phyloP scores from a whole-genome alignment of 2,888 invertebrate species.

The Brenthis daphne region DNA sequence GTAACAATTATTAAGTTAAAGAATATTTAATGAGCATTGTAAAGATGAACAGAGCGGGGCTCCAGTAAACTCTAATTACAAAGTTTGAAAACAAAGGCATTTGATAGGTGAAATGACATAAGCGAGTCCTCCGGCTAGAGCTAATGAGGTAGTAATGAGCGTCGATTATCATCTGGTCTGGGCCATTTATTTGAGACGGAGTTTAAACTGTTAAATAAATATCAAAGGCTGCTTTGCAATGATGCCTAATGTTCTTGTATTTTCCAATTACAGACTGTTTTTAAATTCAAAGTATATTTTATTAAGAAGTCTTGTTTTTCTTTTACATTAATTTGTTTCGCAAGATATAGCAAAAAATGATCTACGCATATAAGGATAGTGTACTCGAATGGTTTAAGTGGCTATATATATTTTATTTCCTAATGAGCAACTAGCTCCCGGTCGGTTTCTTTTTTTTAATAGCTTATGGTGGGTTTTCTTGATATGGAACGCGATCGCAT shows the following conservation, averaged over 20 bases:
- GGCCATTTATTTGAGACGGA: constrained; percentile 52
- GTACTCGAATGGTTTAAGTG: constrained; percentile 11
- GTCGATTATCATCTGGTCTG: constrained; percentile 60
- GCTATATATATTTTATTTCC: constrained; percentile 8
- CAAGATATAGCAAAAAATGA: constrained; percentile 20
- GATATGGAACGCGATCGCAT: too few species aligned
- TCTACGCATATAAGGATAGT: constrained; percentile 21
- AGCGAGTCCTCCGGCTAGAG: constrained; percentile 53
- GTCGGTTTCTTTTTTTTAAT: not conserved
- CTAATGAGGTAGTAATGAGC: constrained; percentile 68
- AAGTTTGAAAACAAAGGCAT: constrained; percentile 69
- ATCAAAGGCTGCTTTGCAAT: constrained; percentile 53
- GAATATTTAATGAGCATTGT: constrained; percentile 49
- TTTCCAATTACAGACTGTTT: constrained; percentile 23
- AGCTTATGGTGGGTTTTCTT: too few species aligned
- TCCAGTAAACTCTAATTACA: constrained; percentile 61
- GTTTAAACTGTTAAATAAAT: constrained; percentile 58
- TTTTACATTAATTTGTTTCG: constrained; percentile 22
- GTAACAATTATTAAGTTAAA: constrained; percentile 59
- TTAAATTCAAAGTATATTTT: constrained; percentile 27
- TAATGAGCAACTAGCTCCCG: constrained; percentile 9
- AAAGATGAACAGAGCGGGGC: constrained; percentile 49
- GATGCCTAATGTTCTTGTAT: constrained; percentile 39
- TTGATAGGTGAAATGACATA: constrained; percentile 53
- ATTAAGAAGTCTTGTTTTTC: constrained; percentile 25